Evolutionary conservation across 1,140 invertebrate genomes (phyloP).

Genomic region (Drosophila insularis): DNA sequence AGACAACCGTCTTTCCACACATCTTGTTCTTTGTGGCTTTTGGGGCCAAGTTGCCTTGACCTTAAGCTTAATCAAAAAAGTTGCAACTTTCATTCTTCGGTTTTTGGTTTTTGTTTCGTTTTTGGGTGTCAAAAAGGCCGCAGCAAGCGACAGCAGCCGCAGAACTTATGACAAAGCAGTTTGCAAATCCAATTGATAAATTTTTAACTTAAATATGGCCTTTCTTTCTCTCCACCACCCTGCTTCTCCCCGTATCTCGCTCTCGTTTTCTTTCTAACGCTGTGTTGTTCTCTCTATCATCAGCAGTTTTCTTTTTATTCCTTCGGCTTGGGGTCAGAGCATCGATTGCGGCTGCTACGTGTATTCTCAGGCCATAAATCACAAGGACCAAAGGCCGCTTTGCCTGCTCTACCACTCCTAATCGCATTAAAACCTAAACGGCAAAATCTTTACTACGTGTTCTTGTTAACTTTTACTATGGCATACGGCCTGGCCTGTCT

Average conservation of each 20-base stretch:
- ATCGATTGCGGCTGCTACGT: slow-evolving; percentile 57
- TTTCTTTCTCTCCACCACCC: neutral
- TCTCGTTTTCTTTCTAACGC: neutral
- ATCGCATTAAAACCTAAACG: slow-evolving; percentile 76
- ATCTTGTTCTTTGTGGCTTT: neutral
- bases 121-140: slow-evolving; percentile 44
- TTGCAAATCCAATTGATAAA: slow-evolving; percentile 75
- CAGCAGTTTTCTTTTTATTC: slow-evolving; percentile 8
- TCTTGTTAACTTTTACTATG: slow-evolving; percentile 68
- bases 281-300: neutral
- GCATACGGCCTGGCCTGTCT: neutral
- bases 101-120: slow-evolving; percentile 21
- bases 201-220: slow-evolving; percentile 70
- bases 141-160: neutral
- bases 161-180: slow-evolving; percentile 73
- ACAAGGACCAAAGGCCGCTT: slow-evolving; percentile 34
- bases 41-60: slow-evolving; percentile 20
- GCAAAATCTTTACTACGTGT: slow-evolving; percentile 74
- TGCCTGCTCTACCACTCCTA: slow-evolving; percentile 54
- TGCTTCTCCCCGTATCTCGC: neutral
- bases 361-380: slow-evolving; percentile 65
- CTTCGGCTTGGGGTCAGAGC: slow-evolving; percentile 20
- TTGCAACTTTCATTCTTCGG: slow-evolving; percentile 28
- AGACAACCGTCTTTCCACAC: slow-evolving; percentile 1
- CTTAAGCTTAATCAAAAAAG: slow-evolving; percentile 47